These are phyloP conservation scores for Centroberyx gerrardi DNA, from an alignment of 2,797 vertebrate species.

Conservation along the genomic window DNA sequence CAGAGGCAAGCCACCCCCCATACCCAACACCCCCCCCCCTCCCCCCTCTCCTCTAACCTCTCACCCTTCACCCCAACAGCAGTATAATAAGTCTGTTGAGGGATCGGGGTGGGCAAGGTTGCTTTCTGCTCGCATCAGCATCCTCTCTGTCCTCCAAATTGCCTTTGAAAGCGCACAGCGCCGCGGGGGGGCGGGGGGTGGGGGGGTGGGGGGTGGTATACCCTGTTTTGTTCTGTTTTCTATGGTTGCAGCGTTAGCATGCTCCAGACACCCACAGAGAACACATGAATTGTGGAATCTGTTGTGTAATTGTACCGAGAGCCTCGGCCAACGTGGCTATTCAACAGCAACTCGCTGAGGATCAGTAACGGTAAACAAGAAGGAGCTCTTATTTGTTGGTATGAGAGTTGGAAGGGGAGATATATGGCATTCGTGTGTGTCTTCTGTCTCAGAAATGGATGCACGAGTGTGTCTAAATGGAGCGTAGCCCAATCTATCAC, in stretches of 20 bases:
- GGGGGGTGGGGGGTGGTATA: slow-evolving; percentile 24
- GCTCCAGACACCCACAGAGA: slow-evolving; percentile 28
- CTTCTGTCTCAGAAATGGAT: neutral
- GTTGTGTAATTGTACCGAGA: slow-evolving; percentile 16
- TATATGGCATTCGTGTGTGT: no score
- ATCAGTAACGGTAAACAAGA: neutral
- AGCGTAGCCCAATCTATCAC: slow-evolving; percentile 34
- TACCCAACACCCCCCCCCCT: slow-evolving; percentile 34
- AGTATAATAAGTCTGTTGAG: slow-evolving; percentile 77
- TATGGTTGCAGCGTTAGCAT: slow-evolving; percentile 35
- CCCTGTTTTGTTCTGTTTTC: slow-evolving; percentile 51
- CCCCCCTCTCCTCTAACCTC: slow-evolving; percentile 64
- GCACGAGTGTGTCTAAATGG: slow-evolving; percentile 28
- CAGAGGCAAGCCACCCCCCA: slow-evolving; percentile 54
- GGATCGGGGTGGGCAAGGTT: slow-evolving; percentile 58
- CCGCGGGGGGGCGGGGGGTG: slow-evolving; percentile 8
- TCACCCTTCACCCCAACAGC: slow-evolving; percentile 79
- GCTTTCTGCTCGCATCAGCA: slow-evolving; percentile 81
- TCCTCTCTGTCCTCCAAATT: slow-evolving; percentile 74
- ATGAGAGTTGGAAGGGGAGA: neutral
- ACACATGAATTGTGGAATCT: slow-evolving; percentile 20
- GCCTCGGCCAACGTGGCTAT: neutral
- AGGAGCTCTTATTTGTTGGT: neutral
- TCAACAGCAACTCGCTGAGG: neutral
- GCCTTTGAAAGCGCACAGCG: slow-evolving; percentile 66